Conservation (phyloP, 2,797 vertebrate species). For the Pygocentrus nattereri region DNA sequence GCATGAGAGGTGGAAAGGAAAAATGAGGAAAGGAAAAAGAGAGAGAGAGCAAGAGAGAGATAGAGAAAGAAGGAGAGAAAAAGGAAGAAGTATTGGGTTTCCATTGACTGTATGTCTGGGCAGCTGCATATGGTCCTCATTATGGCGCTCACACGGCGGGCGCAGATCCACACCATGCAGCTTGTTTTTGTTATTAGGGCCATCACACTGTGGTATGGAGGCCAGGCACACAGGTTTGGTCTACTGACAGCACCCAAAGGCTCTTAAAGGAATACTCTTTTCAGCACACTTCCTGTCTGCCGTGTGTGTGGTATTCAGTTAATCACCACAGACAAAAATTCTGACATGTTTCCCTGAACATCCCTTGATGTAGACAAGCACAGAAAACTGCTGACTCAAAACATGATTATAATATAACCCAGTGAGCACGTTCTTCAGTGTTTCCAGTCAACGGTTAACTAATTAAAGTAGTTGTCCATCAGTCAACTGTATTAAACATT, state of each 20-base stretch:
- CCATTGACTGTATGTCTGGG: slow-evolving; percentile 84
- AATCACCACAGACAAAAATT: not conserved
- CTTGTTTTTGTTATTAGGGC: slow-evolving; percentile 86
- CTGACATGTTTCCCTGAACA: not conserved
- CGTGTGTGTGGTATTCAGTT: not conserved
- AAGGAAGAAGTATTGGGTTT: slow-evolving; percentile 78
- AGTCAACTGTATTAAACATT: too few relatives aligned
- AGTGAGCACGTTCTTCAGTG: too few relatives aligned
- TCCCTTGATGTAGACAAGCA: not conserved
- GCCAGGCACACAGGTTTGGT: slow-evolving; percentile 64
- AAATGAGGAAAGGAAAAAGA: slow-evolving; percentile 49
- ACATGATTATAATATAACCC: not conserved
- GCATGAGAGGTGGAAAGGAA: slow-evolving; percentile 1
- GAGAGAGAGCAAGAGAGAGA: slow-evolving; percentile 53
- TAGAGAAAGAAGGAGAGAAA: slow-evolving; percentile 59
- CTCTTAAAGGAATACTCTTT: not conserved
- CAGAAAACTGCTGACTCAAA: not conserved
- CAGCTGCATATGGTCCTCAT: slow-evolving; percentile 86
- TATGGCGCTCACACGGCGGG: slow-evolving; percentile 83
- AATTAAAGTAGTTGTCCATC: too few relatives aligned
- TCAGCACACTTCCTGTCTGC: not conserved
- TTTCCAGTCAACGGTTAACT: too few relatives aligned
- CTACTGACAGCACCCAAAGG: slow-evolving; percentile 48
- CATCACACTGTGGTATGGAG: slow-evolving; percentile 76
- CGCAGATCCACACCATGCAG: slow-evolving; percentile 79